Evolutionary conservation across 2,113 vertebrate species (phyloP).

Genomic region (Sterrhoptilus dennistouni): DNA sequence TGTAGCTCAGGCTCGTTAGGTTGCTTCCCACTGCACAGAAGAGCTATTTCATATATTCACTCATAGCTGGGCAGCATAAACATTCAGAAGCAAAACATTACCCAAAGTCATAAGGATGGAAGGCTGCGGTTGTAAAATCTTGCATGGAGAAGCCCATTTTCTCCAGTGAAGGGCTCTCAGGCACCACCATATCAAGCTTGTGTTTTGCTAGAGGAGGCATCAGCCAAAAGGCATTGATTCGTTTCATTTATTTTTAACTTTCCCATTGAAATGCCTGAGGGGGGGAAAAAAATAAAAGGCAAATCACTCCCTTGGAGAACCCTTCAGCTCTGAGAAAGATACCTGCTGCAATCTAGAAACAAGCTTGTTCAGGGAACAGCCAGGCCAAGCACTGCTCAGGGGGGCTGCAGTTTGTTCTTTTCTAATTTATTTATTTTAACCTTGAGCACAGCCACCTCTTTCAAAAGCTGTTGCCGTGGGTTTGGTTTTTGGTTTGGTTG

Average conservation of each 20-base stretch:
- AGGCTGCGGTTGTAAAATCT: slow-evolving; percentile 11
- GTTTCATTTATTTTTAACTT: slow-evolving; percentile 57
- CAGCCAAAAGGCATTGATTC: slow-evolving; percentile 36
- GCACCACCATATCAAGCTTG: neutral
- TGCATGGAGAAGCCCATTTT: slow-evolving; percentile 27
- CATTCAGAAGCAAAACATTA: slow-evolving; percentile 2
- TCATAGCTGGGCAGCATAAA: neutral
- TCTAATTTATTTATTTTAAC: neutral
- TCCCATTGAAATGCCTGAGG: neutral
- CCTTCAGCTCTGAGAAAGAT: neutral
- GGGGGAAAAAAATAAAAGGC: neutral
- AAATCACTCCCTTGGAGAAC: neutral
- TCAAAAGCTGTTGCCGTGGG: neutral
- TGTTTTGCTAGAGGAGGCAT: slow-evolving; percentile 20
- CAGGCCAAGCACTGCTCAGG: neutral
- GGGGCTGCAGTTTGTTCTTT: neutral
- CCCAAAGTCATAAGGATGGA: neutral
- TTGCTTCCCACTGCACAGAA: neutral
- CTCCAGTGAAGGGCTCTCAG: neutral
- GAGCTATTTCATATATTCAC: neutral
- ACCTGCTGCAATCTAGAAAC: slow-evolving; percentile 14
- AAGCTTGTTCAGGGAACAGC: neutral
- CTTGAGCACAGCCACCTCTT: neutral
- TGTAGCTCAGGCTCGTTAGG: neutral
- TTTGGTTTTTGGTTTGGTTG: neutral